Evolutionary conservation across 2,113 vertebrate genomes (phyloP).

Genomic region (Salvator merianae): DNA sequence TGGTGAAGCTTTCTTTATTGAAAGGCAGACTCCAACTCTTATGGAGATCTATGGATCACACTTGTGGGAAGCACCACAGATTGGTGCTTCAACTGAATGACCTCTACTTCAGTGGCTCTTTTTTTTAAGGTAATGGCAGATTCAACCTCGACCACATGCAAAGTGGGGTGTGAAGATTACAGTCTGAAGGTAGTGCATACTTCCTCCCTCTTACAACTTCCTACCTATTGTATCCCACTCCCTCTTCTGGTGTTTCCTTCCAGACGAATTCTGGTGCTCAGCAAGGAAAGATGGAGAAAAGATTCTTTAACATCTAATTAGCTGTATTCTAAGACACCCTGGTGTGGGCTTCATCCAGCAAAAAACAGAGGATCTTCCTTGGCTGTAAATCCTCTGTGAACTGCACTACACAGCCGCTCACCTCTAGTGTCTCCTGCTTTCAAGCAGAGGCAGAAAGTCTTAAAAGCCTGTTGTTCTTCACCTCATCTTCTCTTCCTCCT

Average conservation of each 20-base stretch:
- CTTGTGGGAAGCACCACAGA: no score
- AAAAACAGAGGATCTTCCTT: neutral
- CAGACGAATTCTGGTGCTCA: neutral
- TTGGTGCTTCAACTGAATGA: no score
- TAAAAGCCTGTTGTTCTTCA: neutral
- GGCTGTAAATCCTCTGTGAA: neutral
- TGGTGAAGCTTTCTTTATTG: neutral
- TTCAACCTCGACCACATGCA: neutral
- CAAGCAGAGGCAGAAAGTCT: neutral
- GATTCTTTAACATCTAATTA: no score
- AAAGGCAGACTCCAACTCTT: neutral
- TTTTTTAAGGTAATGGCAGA: neutral
- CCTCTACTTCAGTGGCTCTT: no score
- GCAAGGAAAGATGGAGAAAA: neutral
- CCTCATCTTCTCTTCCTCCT: neutral
- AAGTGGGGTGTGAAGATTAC: neutral
- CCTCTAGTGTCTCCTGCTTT: neutral
- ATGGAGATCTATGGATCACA: neutral
- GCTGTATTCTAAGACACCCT: no score
- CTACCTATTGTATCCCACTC: no score
- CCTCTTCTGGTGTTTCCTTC: neutral
- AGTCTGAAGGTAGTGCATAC: neutral
- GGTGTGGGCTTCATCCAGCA: no score
- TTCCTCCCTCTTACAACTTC: no score
- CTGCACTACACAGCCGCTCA: neutral